Percentiles rank a stretch among this genome's conserved stretches.
Conservation (phyloP, 1,140 invertebrate genomes). For the Formica selysi region DNA sequence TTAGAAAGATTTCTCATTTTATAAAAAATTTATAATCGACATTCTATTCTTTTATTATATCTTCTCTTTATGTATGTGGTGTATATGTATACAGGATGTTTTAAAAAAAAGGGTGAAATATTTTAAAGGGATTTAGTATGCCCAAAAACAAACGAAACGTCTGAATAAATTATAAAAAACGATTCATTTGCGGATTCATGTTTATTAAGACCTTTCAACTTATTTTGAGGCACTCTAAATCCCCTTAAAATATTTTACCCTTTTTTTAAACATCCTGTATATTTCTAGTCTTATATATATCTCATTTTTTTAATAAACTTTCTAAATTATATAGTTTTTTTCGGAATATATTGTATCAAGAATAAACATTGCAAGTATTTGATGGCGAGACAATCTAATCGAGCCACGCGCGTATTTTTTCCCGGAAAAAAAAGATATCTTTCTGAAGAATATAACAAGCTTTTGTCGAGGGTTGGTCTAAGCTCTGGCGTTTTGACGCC, state of each 20-base stretch:
- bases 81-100: too few species aligned
- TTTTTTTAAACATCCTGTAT: too few species aligned
- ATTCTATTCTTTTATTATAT: neutral
- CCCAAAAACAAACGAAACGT: too few species aligned
- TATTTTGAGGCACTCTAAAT: too few species aligned
- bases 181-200: too few species aligned
- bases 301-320: neutral
- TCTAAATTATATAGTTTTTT: neutral
- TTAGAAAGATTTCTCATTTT: neutral
- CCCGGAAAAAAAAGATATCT: neutral
- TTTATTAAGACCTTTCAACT: too few species aligned
- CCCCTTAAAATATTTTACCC: too few species aligned
- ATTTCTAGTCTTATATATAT: neutral
- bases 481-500: constrained; percentile 32
- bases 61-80: neutral
- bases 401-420: neutral
- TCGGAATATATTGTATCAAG: neutral
- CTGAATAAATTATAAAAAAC: too few species aligned
- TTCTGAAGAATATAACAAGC: constrained; percentile 26
- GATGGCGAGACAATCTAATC: neutral
- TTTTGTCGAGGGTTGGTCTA: constrained; percentile 40
- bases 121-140: too few species aligned
- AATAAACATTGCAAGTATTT: neutral
- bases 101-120: too few species aligned
- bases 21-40: neutral